Evolutionary conservation across 2,888 invertebrate species (phyloP), one percentile per base, ranked within the genome.

Genomic region (Catocala fraxini): DNA sequence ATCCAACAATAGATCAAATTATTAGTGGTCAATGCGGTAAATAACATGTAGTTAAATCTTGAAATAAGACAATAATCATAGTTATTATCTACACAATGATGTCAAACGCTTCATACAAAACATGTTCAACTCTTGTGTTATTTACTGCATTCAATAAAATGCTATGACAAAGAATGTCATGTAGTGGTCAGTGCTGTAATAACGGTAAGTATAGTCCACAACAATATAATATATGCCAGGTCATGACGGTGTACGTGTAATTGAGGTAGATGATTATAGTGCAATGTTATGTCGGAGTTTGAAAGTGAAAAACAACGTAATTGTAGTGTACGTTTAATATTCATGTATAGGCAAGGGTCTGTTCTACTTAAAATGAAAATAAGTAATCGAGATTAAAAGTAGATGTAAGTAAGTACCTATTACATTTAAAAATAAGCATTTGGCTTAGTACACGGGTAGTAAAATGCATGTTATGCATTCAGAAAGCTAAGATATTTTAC

Each of bases 131-230:
- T 15, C 33, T 25, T 25, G 12, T 58, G 41, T 43, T 54, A 59
- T 55, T 54, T 51, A 9, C 15, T 12, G 10, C 48, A 0, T 49
- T 39, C 25, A 45, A 33, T 15, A 46, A 46, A 56, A 46, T 25
- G 7, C 54, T 25, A 54, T 43, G 51, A 59, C 56, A 71, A 59
- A 52, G 58, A 53, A 48, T 35, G 7, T 7, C 45, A 41, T 53
- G 43, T 2, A 59, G 25, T 56, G 60, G 73, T 59, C 61, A 75
- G 65, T 72, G 68, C 52, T 68, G 60, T 75, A 72, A 63, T 68
- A 60, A 71, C 54, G 25, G 47, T 25, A 61, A 51, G 15, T 58
- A 34, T n/a, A 51, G 43, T 52, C 15, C n/a, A 63, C 46, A 51
- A 66, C 55, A 59, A 65, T 61, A 60, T 51, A 53, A 0, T 0